Evolutionary conservation across 2,888 invertebrate genomes (phyloP).

Genomic region (Epinotia ramella): DNA sequence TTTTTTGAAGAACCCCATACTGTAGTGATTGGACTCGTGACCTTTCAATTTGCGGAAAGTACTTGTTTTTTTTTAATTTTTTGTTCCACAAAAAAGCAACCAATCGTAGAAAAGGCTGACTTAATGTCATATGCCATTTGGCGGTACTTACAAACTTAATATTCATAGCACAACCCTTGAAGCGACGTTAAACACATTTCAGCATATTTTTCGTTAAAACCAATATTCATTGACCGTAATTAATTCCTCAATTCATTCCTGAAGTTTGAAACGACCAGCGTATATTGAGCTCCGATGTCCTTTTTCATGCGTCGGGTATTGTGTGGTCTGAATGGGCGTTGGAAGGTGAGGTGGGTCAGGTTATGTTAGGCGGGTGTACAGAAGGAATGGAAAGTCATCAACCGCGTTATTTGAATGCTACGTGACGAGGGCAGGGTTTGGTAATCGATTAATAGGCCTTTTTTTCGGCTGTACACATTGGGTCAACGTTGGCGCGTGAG

Average conservation of each 20-base stretch:
- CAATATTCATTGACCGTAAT: slow-evolving; percentile 53
- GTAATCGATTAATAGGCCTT: slow-evolving; percentile 52
- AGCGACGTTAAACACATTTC: slow-evolving; percentile 40
- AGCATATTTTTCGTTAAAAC: slow-evolving; percentile 45
- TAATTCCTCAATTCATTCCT: slow-evolving; percentile 53
- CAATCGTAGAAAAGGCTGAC: too few species aligned
- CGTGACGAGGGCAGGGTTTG: slow-evolving; percentile 55
- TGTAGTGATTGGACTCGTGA: too few species aligned
- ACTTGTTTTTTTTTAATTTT: too few species aligned
- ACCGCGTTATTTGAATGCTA: slow-evolving; percentile 56
- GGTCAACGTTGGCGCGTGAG: too few species aligned
- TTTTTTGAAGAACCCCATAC: too few species aligned
- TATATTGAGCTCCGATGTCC: slow-evolving; percentile 30
- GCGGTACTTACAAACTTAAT: slow-evolving; percentile 16
- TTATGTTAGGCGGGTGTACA: slow-evolving; percentile 29
- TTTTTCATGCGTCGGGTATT: slow-evolving; percentile 31
- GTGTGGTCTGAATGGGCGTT: slow-evolving; percentile 30
- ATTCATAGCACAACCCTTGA: slow-evolving; percentile 40
- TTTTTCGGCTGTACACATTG: too few species aligned
- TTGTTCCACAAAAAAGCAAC: too few species aligned
- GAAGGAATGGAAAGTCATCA: slow-evolving; percentile 55
- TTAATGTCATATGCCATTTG: too few species aligned
- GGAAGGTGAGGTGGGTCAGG: slow-evolving; percentile 34
- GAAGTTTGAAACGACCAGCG: slow-evolving; percentile 37
- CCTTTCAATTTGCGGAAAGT: too few species aligned